Base-by-base conservation (phyloP, 2,888 invertebrate genomes). In the Ectropis crepuscularia region DNA sequence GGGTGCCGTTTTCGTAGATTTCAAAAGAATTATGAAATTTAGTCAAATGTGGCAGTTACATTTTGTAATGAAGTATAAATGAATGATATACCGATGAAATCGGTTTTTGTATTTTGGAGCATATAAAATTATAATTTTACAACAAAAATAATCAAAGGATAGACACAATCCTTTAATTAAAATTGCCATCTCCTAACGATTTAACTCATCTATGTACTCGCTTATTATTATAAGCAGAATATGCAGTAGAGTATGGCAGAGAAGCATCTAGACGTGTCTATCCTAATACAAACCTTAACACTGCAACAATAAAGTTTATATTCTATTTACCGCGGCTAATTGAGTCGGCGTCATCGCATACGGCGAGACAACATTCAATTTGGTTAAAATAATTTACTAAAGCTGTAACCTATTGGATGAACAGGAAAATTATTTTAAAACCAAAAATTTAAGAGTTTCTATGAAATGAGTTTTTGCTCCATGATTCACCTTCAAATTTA, bases 211-310 rank as follows among this genome's bases (percentile, higher is more conserved):
- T 2, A 10, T 51, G 51, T 5, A 51, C 57, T 54, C 6, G 45
- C 54, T 54, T 62, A 57, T 54, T 62, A 57, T 53, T 57, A 54
- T 47, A 59, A 54, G 46, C 45, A 50, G 45, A 55, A 59, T 59
- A 45, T 59, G 58, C 63, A 54, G 46, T 9, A 57, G 55, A 50
- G 6, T 28, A 8, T 53, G 28, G 41, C 41, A 45, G 47, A 10
- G 4, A 9, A 48, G 41, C n/a, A 12, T 39, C 39, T 10, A 57
- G 28, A 39, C 5, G 6, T 45, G 47, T 10, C 37, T 49, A 9
- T 16, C 2, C 47, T 41, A 46, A 59, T 42, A 37, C 37, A 51
- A 51, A 45, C 55, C 51, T 16, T 59, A 51, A 6, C 2, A 0
- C 4, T 16, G 16, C 12, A 5, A 7, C 7, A 11, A 41, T 53